Evolutionary conservation across 2,888 invertebrate genomes (phyloP).

Genomic region (Agrochola litura): DNA sequence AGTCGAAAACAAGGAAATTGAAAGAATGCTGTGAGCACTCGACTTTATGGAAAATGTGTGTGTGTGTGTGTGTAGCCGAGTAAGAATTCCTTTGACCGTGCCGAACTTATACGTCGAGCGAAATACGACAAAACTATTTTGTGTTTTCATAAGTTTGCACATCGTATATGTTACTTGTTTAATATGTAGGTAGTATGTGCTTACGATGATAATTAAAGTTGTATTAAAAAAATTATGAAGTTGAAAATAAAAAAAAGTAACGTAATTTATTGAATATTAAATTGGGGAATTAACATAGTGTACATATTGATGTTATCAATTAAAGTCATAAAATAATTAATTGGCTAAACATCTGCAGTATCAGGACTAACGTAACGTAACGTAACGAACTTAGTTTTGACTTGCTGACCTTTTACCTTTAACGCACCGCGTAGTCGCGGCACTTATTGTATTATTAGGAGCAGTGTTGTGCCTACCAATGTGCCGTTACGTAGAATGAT

Average conservation of each 20-base stretch:
- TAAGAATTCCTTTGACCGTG: slow-evolving; percentile 52
- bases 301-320: neutral
- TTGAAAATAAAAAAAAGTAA: too few species aligned
- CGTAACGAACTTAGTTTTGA: slow-evolving; percentile 58
- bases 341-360: slow-evolving; percentile 45
- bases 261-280: neutral
- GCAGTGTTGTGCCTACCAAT: slow-evolving; percentile 50
- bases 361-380: slow-evolving; percentile 3
- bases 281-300: neutral
- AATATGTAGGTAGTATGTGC: neutral
- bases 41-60: slow-evolving; percentile 15
- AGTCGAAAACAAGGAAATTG: slow-evolving; percentile 48
- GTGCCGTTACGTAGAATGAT: slow-evolving; percentile 52
- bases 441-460: slow-evolving; percentile 58
- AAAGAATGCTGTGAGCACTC: slow-evolving; percentile 37
- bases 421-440: slow-evolving; percentile 48
- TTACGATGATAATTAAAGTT: neutral
- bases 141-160: slow-evolving; percentile 16
- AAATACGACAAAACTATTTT: slow-evolving; percentile 31
- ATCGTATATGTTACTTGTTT: neutral
- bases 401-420: slow-evolving; percentile 69
- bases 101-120: slow-evolving; percentile 15
- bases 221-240: neutral
- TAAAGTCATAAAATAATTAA: neutral
- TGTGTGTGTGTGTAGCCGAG: slow-evolving; percentile 25